phyloP scores from a whole-genome alignment of 2,888 invertebrate species.

The Syrista parreyssii region DNA sequence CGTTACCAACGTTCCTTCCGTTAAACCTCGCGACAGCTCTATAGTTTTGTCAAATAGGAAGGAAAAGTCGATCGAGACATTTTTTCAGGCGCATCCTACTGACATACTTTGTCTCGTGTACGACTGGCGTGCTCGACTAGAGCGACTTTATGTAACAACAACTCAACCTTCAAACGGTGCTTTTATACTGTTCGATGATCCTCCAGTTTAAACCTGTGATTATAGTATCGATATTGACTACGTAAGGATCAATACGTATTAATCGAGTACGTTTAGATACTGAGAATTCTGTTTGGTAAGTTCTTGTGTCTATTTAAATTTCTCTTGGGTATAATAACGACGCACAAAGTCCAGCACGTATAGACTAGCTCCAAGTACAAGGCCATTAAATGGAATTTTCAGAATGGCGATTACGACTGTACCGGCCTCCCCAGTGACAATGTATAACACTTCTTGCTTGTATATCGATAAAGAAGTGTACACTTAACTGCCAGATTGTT shows the following conservation, averaged over 20 bases:
- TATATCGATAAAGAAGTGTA: neutral
- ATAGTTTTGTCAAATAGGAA: neutral
- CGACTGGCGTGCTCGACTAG: neutral
- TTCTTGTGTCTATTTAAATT: neutral
- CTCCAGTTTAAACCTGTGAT: neutral
- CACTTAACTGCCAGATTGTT: neutral
- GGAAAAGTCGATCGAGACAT: neutral
- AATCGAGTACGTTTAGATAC: neutral
- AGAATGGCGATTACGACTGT: neutral
- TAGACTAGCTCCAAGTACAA: neutral
- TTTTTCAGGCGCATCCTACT: constrained; percentile 40
- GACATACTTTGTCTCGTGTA: constrained; percentile 42
- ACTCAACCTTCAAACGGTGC: neutral
- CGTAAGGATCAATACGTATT: neutral
- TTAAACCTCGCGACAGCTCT: neutral
- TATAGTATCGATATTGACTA: neutral
- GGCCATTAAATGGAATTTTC: neutral
- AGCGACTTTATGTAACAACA: neutral
- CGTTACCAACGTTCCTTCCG: neutral
- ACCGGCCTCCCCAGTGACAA: neutral
- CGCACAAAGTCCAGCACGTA: neutral
- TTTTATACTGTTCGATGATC: neutral
- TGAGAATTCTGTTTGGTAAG: neutral
- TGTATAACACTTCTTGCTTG: neutral
- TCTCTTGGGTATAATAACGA: neutral